Evolutionary conservation across 2,888 invertebrate species (phyloP), one percentile per base, ranked within the genome.

Genomic region (Campaea margaritaria): DNA sequence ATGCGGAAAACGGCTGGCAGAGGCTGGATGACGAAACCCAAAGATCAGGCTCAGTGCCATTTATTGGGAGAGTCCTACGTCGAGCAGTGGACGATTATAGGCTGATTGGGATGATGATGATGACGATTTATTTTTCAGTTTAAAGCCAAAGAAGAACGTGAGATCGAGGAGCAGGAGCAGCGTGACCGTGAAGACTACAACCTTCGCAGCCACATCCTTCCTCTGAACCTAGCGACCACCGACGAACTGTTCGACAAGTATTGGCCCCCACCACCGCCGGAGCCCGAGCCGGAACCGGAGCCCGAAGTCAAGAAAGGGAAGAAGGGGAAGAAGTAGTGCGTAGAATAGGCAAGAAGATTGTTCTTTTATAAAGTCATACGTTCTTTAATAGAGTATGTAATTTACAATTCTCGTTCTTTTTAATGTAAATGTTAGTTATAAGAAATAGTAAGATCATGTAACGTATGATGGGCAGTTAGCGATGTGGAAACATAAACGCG

Each of bases 221-320:
- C 91, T 0, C 72, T 91, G 0, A 45, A 39, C 1, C 72, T 80
- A 1, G 88, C 90, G 0, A 78, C 78, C 0, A 73, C 71, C 0
- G 84, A 87, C 0, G 79, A 81, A 7, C 74, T 90, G 59, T 85
- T 86, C 63, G 68, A 87, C 64, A 82, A 81, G 62, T 91, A 90
- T 76, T 91, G 91, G 91, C 89, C 90, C 0, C 85, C 88, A 2
- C 86, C 86, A 0, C 73, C 83, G 0, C 81, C 84, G 0, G 81
- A 81, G 12, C 78, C 81, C 0, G 74, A 73, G 15, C 81, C 80
- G 0, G 81, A 76, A 4, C 72, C 79, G 0, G 79, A 72, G 9
- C 69, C 75, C 0, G 75, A 72, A 55, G 70, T 64, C 2, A 82
- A 81, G 34, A 78, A 81, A 57, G 66, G 67, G 16, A 76, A 73